Evolutionary conservation across 92 coral and sea anemone species (phyloP).

Genomic region (Paramuricea clavata): DNA sequence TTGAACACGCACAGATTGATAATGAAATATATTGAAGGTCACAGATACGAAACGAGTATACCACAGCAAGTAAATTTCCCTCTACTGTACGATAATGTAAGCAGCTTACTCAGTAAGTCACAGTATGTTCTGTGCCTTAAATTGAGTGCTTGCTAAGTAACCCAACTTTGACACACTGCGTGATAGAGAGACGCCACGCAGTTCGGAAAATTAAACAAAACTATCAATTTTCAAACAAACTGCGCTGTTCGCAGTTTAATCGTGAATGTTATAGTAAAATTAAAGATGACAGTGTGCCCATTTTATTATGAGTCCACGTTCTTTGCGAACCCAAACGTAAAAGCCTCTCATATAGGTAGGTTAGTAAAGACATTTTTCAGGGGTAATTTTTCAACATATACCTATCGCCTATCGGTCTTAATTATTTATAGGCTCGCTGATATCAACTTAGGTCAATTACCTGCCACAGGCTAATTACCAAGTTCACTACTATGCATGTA

Average conservation of each 20-base stretch:
- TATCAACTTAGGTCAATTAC: too few species aligned
- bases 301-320: not conserved
- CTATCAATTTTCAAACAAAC: not conserved
- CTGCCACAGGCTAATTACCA: too few species aligned
- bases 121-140: conserved; percentile 1
- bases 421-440: too few species aligned
- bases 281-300: not conserved
- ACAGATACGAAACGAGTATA: not conserved
- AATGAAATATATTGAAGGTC: not conserved
- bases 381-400: too few species aligned
- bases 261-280: not conserved
- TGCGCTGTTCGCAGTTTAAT: not conserved
- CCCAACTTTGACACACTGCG: not conserved
- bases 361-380: too few species aligned
- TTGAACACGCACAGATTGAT: not conserved
- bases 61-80: not conserved
- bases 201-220: not conserved
- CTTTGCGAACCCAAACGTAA: not conserved
- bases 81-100: not conserved
- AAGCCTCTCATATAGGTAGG: too few species aligned
- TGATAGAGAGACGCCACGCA: not conserved
- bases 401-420: too few species aligned
- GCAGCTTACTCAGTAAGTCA: not conserved
- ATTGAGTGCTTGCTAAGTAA: not conserved
- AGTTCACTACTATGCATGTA: too few species aligned